phyloP scores from a whole-genome alignment of 2,797 vertebrate genomes.

The Tiaroga cobitis region DNA sequence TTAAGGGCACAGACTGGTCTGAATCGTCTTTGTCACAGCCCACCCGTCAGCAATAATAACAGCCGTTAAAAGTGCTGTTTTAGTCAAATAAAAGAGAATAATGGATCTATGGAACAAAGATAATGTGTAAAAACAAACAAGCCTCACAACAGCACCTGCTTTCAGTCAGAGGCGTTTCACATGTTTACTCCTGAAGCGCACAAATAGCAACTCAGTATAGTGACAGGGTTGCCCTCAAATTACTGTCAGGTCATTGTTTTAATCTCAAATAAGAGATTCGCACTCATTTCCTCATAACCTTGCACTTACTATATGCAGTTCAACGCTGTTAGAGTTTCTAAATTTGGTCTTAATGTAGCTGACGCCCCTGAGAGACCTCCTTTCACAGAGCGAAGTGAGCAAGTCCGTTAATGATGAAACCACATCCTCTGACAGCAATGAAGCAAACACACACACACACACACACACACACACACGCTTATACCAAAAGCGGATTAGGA shows the following conservation, averaged over 20 bases:
- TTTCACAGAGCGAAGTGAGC: conserved; percentile 27
- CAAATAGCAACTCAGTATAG: conserved; percentile 27
- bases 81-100: background rate
- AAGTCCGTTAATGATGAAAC: conserved; percentile 48
- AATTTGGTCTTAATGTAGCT: conserved; percentile 31
- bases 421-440: conserved; percentile 68
- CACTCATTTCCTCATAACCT: conserved; percentile 1
- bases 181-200: background rate
- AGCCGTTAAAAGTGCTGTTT: conserved; percentile 22
- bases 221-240: conserved; percentile 7
- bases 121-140: conserved; percentile 2
- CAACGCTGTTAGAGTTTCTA: background rate
- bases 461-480: too few relatives aligned
- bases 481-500: background rate
- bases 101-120: background rate
- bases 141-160: background rate
- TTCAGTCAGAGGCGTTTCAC: background rate
- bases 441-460: background rate
- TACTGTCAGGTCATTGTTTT: conserved; percentile 25
- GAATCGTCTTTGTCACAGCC: background rate
- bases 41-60: conserved; percentile 16
- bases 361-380: background rate
- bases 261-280: background rate
- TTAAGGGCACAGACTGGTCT: background rate
- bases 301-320: background rate